Evolutionary conservation across 30 jellyfish, hydroid and myxozoan species (phyloP), one percentile per base, ranked within the genome.

Genomic region (Turritopsis rubra): DNA sequence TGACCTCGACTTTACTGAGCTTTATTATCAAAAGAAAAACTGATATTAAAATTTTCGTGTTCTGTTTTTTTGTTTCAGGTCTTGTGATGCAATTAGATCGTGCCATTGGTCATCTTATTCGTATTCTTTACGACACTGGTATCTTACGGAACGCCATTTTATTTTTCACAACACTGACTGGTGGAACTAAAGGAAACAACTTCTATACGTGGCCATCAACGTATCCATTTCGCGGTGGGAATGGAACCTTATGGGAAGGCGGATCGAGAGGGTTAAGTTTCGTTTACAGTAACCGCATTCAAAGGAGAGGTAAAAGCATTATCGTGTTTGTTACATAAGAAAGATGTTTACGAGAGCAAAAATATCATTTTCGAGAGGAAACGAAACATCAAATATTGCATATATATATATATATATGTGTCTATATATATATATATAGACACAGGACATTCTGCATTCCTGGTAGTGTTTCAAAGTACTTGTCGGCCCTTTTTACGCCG

Each of bases 161-260:
- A 29, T 79, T 93, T 93, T 93, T 93, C 75, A 93, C 98, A 18
- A 88, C 98, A 18, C 66, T 93, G 77, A 89, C 98, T 1, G 98
- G 98, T 8, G 98, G 96, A 23, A 93, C 98, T 0, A 81, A 88
- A 65, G 89, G 90, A 52, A 79, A 52, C 80, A 93, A 93, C 79
- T 66, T 93, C 29, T 93, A 88, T 85, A 93, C 98, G 54, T 93
- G 93, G 81, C 96, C 98, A 86, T 93, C 98, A 26, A 93, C 91
- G 52, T 93, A 88, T 78, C 98, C 98, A 52, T 81, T 93, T 66
- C 81, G 96, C 30, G 98, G 98, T 18, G 91, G 96, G 84, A 93
- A 93, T 72, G 98, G 98, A 18, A 93, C 98, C 21, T 70, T 93
- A 65, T 93, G 98, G 98, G 98, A 93, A 93, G 98, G 98, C 71